These are phyloP conservation scores for Charanyca ferruginea DNA, from an alignment of 2,888 invertebrate genomes.

Conservation along the genomic window DNA sequence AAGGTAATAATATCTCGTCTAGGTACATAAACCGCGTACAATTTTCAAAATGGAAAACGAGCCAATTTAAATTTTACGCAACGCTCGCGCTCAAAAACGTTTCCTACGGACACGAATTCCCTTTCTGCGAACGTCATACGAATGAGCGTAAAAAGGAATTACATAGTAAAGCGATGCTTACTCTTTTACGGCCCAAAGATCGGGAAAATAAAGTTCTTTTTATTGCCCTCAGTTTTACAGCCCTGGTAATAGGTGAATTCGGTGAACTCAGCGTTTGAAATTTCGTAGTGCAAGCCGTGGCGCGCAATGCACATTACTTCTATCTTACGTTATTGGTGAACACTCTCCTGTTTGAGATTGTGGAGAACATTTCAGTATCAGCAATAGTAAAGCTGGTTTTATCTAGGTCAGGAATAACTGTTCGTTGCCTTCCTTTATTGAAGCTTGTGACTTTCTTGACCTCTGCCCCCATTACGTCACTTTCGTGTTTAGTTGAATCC, in stretches of 20 bases:
- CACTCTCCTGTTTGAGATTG: conserved; percentile 32
- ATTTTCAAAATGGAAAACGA: conserved; percentile 67
- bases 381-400: conserved; percentile 25
- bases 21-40: conserved; percentile 56
- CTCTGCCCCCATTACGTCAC: conserved; percentile 47
- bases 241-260: conserved; percentile 80
- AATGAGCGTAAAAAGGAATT: conserved; percentile 80
- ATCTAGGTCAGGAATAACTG: conserved; percentile 55
- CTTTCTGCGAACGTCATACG: conserved; percentile 75
- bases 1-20: conserved; percentile 51
- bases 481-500: conserved; percentile 20
- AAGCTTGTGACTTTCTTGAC: conserved; percentile 57
- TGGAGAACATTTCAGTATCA: conserved; percentile 39
- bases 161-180: conserved; percentile 84
- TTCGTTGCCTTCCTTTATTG: conserved; percentile 45
- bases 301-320: conserved; percentile 40
- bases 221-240: conserved; percentile 83
- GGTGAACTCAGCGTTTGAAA: conserved; percentile 72
- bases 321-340: conserved; percentile 43
- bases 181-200: conserved; percentile 82
- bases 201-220: conserved; percentile 85
- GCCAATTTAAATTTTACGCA: conserved; percentile 78
- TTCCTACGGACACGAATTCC: conserved; percentile 68
- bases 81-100: conserved; percentile 62
- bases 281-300: conserved; percentile 51